These are phyloP conservation scores for Phenganax stokvisi DNA, from an alignment of 92 coral and sea anemone genomes.

Conservation along the genomic window DNA sequence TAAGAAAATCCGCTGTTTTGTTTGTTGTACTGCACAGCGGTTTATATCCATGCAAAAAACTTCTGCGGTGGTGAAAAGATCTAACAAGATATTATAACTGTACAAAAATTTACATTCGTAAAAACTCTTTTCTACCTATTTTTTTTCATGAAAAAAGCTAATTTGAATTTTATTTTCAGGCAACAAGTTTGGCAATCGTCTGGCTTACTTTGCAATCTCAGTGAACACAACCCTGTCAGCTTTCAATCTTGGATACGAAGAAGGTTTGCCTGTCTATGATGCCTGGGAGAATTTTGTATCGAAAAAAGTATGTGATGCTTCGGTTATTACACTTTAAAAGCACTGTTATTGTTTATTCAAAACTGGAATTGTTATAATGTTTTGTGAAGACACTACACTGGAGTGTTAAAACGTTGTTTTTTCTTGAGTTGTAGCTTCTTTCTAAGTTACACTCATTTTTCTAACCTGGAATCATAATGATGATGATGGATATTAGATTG, in stretches of 20 bases:
- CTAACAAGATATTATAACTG: not conserved
- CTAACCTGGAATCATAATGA: not conserved
- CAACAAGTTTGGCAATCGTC: constrained; percentile 63
- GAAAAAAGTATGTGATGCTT: constrained; percentile 47
- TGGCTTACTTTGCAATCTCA: constrained; percentile 52
- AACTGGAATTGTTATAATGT: not conserved
- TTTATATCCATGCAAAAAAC: too few relatives aligned
- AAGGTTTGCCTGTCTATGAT: constrained; percentile 57
- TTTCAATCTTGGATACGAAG: constrained; percentile 53
- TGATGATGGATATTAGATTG: too few relatives aligned
- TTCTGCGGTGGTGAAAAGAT: too few relatives aligned
- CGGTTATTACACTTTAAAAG: not conserved
- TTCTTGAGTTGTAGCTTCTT: too few relatives aligned
- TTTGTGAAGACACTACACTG: not conserved
- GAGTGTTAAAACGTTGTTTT: too few relatives aligned
- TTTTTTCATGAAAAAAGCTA: not conserved
- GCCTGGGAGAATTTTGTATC: constrained; percentile 64
- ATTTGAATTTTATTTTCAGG: constrained; percentile 39
- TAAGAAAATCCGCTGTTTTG: too few relatives aligned
- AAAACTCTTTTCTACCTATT: not conserved
- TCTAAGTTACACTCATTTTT: too few relatives aligned
- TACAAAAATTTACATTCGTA: not conserved
- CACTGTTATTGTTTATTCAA: not conserved
- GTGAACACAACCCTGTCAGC: constrained; percentile 58
- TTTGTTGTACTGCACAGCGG: too few relatives aligned